Conservation (phyloP, 2,797 vertebrate genomes). For the Acanthiza pusilla region DNA sequence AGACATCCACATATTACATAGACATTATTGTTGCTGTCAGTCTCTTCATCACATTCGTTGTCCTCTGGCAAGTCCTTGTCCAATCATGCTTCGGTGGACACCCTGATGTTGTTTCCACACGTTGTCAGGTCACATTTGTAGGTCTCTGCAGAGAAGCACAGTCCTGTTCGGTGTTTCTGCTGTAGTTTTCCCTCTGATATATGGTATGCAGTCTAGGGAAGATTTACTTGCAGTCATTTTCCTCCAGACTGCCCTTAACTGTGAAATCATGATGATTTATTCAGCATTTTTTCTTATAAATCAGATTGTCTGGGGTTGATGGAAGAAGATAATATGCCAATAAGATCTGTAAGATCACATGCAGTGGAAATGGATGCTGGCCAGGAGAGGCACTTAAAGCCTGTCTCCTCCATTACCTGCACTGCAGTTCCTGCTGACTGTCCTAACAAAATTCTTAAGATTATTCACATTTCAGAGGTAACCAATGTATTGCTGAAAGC, state of each 20-base stretch:
- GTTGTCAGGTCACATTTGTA: constrained; percentile 42
- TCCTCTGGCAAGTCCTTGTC: constrained; percentile 37
- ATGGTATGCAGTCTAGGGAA: not conserved
- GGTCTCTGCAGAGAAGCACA: not conserved
- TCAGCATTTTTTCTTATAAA: not conserved
- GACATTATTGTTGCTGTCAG: constrained; percentile 1
- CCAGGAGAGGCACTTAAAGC: not conserved
- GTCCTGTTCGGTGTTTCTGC: not conserved
- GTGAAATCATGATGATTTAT: not conserved
- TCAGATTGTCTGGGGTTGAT: not conserved
- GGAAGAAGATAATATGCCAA: not conserved
- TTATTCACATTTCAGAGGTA: not conserved
- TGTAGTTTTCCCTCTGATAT: not conserved
- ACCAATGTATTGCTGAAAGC: not conserved
- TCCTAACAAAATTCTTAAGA: not conserved
- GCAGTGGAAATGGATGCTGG: not conserved
- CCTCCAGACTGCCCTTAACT: not conserved
- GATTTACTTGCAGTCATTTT: not conserved
- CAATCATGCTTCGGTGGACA: not conserved
- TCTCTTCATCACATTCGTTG: not conserved
- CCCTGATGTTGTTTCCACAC: constrained; percentile 15
- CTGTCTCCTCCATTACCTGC: not conserved
- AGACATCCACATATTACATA: not conserved
- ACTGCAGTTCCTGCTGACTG: not conserved
- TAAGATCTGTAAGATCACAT: not conserved